Evolutionary conservation across 2,888 invertebrate genomes (phyloP).

Genomic region (Apeira syringaria): DNA sequence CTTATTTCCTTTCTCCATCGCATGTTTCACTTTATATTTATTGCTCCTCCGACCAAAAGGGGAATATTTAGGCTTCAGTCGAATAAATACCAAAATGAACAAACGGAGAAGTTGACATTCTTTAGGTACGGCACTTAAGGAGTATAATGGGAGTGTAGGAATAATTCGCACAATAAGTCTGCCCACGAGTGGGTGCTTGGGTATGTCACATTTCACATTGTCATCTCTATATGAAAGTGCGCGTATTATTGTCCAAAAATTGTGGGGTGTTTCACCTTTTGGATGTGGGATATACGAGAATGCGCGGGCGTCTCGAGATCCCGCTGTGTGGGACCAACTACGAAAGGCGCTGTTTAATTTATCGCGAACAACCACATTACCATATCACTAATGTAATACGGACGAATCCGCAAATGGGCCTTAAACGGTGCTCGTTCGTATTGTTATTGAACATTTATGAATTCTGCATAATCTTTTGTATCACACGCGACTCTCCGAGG

Average conservation of each 20-base stretch:
- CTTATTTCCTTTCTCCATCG: conserved; percentile 20
- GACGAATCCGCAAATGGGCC: conserved; percentile 70
- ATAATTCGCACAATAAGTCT: conserved; percentile 30
- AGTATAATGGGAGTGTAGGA: conserved; percentile 34
- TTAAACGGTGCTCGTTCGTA: conserved; percentile 78
- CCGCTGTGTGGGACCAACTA: conserved; percentile 65
- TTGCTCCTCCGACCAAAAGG: conserved; percentile 23
- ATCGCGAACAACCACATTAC: conserved; percentile 81
- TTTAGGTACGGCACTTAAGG: conserved; percentile 27
- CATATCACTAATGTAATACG: conserved; percentile 80
- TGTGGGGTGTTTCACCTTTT: conserved; percentile 68
- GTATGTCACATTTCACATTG: conserved; percentile 39
- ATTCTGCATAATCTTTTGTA: conserved; percentile 67
- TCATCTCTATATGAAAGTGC: conserved; percentile 42
- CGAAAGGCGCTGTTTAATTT: conserved; percentile 69
- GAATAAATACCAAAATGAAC: conserved; percentile 26
- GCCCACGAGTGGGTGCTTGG: conserved; percentile 33
- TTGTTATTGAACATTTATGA: conserved; percentile 78
- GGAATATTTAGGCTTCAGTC: conserved; percentile 26
- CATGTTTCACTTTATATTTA: conserved; percentile 26
- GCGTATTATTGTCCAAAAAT: conserved; percentile 61
- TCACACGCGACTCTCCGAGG: conserved; percentile 53
- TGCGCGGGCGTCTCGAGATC: conserved; percentile 65
- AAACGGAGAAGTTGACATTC: conserved; percentile 29
- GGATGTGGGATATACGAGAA: conserved; percentile 42